Evolutionary conservation across 2,113 vertebrate genomes (phyloP).

Genomic region (Phocoena phocoena): DNA sequence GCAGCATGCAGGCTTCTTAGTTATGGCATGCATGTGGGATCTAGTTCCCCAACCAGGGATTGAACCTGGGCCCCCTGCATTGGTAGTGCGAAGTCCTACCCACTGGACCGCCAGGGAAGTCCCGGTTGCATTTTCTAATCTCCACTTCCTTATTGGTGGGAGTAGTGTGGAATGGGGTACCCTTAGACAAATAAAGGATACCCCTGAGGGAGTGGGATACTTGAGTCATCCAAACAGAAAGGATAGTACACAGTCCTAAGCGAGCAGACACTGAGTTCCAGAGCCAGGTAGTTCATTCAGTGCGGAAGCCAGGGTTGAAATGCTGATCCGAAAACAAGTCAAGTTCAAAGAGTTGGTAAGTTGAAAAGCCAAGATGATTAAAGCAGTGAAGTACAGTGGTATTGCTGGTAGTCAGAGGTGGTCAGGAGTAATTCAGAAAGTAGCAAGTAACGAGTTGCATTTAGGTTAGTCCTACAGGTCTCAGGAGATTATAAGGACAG

Average conservation of each 20-base stretch:
- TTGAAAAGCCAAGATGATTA: background rate
- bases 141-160: background rate
- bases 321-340: background rate
- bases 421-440: background rate
- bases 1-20: too few relatives aligned
- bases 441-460: background rate
- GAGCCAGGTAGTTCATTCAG: background rate
- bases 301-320: background rate
- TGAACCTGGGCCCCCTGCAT: too few relatives aligned
- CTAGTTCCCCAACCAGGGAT: too few relatives aligned
- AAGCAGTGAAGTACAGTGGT: background rate
- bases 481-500: background rate
- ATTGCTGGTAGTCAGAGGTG: background rate
- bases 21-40: too few relatives aligned
- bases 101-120: too few relatives aligned
- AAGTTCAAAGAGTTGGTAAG: background rate
- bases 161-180: background rate
- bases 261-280: background rate
- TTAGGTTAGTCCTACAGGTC: background rate
- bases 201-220: background rate
- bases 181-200: background rate
- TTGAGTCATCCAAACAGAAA: background rate
- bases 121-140: background rate
- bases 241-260: background rate
- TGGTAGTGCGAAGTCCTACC: too few relatives aligned